Conservation (phyloP, 2,797 vertebrate species). For the Chiroxiphia lanceolata region DNA sequence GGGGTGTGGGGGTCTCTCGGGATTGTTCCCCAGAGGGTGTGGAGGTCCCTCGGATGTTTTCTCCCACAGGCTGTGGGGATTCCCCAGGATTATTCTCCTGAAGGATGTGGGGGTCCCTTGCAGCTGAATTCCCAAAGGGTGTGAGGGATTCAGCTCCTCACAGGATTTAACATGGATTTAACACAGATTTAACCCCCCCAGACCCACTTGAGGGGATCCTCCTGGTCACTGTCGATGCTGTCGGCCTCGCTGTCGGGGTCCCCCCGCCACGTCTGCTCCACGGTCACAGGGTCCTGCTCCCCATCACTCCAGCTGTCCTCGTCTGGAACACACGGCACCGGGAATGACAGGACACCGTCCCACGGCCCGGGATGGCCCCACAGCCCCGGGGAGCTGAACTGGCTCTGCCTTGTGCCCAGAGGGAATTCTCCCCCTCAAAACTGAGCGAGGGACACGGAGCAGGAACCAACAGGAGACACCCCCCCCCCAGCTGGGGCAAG, state of each 20-base stretch:
- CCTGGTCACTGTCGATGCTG: constrained; percentile 96
- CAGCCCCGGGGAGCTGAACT: accelerated
- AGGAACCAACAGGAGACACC: not conserved
- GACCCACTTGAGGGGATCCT: constrained; percentile 95
- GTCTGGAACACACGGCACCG: constrained; percentile 74
- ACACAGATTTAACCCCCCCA: not conserved
- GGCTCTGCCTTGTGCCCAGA: not conserved
- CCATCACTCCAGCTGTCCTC: constrained; percentile 96
- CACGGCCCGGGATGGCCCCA: not conserved
- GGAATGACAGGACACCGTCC: accelerated
- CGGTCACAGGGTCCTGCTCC: constrained; percentile 86
- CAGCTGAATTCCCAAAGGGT: not conserved
- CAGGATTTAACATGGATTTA: not conserved
- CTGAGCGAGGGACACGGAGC: accelerated
- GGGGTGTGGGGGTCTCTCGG: no score
- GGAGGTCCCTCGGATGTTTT: no score
- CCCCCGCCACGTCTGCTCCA: constrained; percentile 96
- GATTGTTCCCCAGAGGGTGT: no score
- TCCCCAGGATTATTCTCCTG: not conserved
- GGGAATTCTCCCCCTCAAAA: not conserved
- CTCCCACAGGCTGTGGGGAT: not conserved
- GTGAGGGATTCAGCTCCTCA: not conserved
- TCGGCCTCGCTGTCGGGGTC: constrained; percentile 97
- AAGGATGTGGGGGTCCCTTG: not conserved
- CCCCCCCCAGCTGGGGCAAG: not conserved